phyloP scores from a whole-genome alignment of 2,888 invertebrate genomes.

The Idaea straminata region DNA sequence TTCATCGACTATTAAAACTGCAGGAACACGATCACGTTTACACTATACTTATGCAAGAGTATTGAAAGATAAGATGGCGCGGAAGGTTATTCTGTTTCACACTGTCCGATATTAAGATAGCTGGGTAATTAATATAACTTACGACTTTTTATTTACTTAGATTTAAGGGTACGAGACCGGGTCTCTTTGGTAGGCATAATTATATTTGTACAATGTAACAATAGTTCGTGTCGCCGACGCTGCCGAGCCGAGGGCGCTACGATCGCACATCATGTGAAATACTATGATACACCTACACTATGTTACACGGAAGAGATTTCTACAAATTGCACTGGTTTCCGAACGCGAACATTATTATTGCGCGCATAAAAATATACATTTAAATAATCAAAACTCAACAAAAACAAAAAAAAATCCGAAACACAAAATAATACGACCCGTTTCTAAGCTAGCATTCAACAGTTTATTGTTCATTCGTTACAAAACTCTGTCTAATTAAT shows the following conservation, averaged over 20 bases:
- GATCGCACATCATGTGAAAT: constrained; percentile 62
- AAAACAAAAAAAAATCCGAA: constrained; percentile 72
- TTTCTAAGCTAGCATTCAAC: constrained; percentile 77
- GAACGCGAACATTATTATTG: constrained; percentile 75
- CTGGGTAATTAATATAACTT: constrained; percentile 70
- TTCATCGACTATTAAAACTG: constrained; percentile 79
- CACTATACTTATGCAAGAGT: constrained; percentile 79
- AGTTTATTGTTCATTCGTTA: constrained; percentile 73
- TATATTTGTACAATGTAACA: constrained; percentile 78
- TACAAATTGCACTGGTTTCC: constrained; percentile 80
- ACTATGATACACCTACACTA: constrained; percentile 77
- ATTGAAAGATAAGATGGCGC: constrained; percentile 76
- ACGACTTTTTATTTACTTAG: constrained; percentile 76
- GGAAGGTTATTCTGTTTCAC: constrained; percentile 67
- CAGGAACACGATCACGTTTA: constrained; percentile 80
- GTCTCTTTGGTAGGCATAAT: constrained; percentile 81
- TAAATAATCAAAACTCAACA: constrained; percentile 74
- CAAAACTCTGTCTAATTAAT: constrained; percentile 71
- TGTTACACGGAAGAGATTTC: constrained; percentile 79
- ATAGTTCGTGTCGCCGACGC: constrained; percentile 67
- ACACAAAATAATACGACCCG: constrained; percentile 80
- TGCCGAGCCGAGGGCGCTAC: constrained; percentile 53
- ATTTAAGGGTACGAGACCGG: constrained; percentile 80
- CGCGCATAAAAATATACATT: constrained; percentile 72
- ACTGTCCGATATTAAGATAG: constrained; percentile 62